Evolutionary conservation across 2,113 vertebrate genomes (phyloP).

Genomic region (Pteronura brasiliensis): DNA sequence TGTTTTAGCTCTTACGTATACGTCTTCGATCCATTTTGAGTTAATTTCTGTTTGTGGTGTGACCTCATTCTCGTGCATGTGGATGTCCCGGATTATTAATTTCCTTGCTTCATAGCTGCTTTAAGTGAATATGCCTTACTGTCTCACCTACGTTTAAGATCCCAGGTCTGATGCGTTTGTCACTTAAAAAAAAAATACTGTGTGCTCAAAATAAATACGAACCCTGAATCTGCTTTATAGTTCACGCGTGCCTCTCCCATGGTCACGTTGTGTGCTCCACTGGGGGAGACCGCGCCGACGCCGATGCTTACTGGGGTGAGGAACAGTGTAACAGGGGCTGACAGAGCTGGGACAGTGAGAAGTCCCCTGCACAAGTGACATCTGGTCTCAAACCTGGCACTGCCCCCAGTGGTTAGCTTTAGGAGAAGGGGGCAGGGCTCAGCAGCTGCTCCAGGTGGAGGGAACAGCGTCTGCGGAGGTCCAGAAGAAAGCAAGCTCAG

Average conservation of each 20-base stretch:
- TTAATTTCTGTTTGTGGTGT: background rate
- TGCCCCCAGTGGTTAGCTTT: background rate
- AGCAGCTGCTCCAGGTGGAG: background rate
- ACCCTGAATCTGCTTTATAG: fast-evolving
- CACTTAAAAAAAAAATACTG: background rate
- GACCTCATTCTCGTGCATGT: background rate
- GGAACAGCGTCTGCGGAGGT: background rate
- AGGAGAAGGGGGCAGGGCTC: background rate
- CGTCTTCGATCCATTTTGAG: background rate
- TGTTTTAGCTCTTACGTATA: background rate
- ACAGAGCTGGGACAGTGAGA: fast-evolving
- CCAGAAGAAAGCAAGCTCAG: background rate
- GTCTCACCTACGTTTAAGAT: background rate
- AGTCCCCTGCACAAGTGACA: background rate
- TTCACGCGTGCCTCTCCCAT: fast-evolving
- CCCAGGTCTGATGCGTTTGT: background rate
- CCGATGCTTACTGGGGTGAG: fast-evolving
- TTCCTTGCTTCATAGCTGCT: background rate
- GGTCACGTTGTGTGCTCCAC: fast-evolving
- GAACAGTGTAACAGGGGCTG: fast-evolving
- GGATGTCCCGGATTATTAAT: no score
- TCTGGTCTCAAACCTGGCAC: background rate
- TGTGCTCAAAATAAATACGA: background rate
- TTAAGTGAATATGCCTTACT: background rate
- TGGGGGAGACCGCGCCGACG: fast-evolving